These are phyloP conservation scores for Tuta absoluta DNA, from an alignment of 2,888 invertebrate species.

Conservation along the genomic window DNA sequence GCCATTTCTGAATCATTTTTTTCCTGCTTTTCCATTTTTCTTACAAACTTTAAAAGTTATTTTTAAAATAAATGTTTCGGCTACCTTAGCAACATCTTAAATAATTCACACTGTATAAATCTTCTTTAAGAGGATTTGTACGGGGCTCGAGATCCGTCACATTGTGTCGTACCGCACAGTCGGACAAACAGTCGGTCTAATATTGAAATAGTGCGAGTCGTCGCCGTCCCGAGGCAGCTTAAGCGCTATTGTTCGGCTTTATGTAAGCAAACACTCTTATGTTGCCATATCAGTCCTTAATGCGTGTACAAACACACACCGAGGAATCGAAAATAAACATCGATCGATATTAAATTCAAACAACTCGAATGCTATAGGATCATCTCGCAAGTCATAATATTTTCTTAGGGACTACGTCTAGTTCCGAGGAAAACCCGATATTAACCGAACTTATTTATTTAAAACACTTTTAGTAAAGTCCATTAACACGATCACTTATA, in stretches of 20 bases:
- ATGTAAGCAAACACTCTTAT: slow-evolving; percentile 68
- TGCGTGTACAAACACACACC: slow-evolving; percentile 61
- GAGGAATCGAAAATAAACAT: slow-evolving; percentile 62
- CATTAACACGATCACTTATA: slow-evolving; percentile 52
- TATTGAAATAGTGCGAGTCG: slow-evolving; percentile 50
- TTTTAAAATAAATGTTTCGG: neutral
- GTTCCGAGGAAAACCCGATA: slow-evolving; percentile 36
- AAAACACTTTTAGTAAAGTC: slow-evolving; percentile 41
- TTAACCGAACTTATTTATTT: slow-evolving; percentile 26
- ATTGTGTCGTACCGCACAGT: slow-evolving; percentile 16
- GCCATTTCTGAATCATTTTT: slow-evolving; percentile 43
- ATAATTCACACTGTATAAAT: neutral
- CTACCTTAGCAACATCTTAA: neutral
- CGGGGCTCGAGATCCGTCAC: slow-evolving; percentile 6
- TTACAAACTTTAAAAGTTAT: slow-evolving; percentile 28
- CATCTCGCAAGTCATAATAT: slow-evolving; percentile 41
- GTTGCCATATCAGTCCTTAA: slow-evolving; percentile 68
- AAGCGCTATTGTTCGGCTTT: slow-evolving; percentile 61
- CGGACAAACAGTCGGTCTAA: slow-evolving; percentile 52
- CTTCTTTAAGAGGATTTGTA: neutral
- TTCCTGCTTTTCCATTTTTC: slow-evolving; percentile 51
- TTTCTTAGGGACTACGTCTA: slow-evolving; percentile 36
- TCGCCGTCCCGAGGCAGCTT: slow-evolving; percentile 45
- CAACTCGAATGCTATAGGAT: slow-evolving; percentile 41
- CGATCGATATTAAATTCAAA: slow-evolving; percentile 53